Base-by-base conservation (phyloP, 92 coral and sea anemone species). In the Zoanthus solanderi region DNA sequence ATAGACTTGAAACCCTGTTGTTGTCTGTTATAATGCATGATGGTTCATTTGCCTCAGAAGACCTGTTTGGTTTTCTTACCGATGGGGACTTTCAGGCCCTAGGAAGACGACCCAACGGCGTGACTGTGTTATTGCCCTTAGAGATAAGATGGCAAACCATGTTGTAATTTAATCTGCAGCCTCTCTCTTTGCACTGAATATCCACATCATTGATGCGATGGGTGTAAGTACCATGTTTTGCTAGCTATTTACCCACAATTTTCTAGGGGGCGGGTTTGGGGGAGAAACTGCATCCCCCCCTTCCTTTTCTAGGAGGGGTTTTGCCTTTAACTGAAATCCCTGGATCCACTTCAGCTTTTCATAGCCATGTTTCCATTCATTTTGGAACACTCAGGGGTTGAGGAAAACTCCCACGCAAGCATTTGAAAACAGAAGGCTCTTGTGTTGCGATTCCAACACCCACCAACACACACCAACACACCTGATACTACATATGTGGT, bases 141-240 rank as follows among this genome's bases (percentile, higher is more conserved):
- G 67, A 69, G 76, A 91, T 83, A 91, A 91, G 73, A 88, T 91
- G 93, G 93, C 90, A 45, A 91, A 63, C 77, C 88, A 87, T 72
- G 90, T 83, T 42, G 78, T 91, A 28, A 91, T 91, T 52, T 47
- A 84, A 66, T n/a, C 72, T 63, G 93, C 93, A 23, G 93, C 93
- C 53, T 52, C 91, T 14, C 45, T 91, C 29, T 88, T 91, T 75
- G 66, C 88, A 15, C 47, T 88, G 46, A 87, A 91, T 76, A 72
- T 91, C 54, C 52, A 91, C 79, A 88, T 91, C 83, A 71, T 91
- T 45, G 93, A 91, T 83, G 82, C 88, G 93, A 45, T 18, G 60
- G 93, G 91, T 45, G 91, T 91, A 78, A 73, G 93, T 91, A 53
- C 45, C 48, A 61, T 23, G 15, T 61, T 78, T 46, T 53, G 67